Conservation (phyloP, 2,888 invertebrate genomes). For the Leucophenga montana region DNA sequence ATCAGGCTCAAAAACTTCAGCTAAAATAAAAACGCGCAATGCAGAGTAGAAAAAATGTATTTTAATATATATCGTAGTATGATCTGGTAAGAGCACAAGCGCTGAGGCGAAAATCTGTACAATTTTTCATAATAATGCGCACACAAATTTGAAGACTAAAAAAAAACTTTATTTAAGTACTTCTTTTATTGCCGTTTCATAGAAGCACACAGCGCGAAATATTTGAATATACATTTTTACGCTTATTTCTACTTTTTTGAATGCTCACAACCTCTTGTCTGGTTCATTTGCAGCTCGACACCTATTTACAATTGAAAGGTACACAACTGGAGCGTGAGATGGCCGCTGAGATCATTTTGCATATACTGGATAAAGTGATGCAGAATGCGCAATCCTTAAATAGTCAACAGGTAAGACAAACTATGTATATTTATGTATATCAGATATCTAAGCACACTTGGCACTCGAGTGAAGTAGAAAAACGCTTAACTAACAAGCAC, state of each 20-base stretch:
- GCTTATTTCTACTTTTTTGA: constrained; percentile 7
- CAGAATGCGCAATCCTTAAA: constrained; percentile 80
- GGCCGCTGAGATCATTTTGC: constrained; percentile 76
- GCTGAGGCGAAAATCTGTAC: constrained; percentile 44
- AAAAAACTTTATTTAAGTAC: constrained; percentile 1
- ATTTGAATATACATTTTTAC: neutral
- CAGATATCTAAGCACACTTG: too few species aligned
- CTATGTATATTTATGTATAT: neutral
- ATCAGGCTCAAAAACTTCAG: too few species aligned
- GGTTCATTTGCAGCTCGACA: constrained; percentile 68
- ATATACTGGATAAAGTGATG: constrained; percentile 80
- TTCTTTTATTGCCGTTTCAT: constrained; percentile 23
- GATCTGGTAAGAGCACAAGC: constrained; percentile 30
- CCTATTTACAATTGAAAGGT: constrained; percentile 72
- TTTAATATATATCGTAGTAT: too few species aligned
- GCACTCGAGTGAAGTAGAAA: neutral
- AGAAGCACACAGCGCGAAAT: constrained; percentile 10
- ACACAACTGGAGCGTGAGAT: constrained; percentile 74
- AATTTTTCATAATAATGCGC: constrained; percentile 69
- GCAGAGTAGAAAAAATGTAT: too few species aligned
- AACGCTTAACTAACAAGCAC: constrained; percentile 5
- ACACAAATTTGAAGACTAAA: constrained; percentile 55
- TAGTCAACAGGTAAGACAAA: constrained; percentile 79
- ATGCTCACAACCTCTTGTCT: constrained; percentile 35
- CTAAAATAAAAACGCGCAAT: too few species aligned